Conservation (phyloP, 2,113 vertebrate genomes). For the Tupaia chinensis region DNA sequence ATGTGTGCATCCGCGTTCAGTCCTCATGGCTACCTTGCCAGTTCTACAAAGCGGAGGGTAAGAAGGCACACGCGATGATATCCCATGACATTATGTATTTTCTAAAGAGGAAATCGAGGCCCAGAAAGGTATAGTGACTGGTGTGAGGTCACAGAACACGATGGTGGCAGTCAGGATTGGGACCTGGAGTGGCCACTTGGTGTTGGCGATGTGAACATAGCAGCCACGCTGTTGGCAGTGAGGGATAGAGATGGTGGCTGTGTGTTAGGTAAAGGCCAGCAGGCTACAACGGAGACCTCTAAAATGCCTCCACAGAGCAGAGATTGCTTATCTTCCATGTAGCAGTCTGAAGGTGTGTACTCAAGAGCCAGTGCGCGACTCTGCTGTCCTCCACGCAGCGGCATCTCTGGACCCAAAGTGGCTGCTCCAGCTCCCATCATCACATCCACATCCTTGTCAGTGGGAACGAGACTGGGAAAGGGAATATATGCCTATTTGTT, state of each 20-base stretch:
- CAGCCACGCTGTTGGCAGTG: accelerated
- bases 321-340: background rate
- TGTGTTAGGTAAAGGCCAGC: background rate
- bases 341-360: background rate
- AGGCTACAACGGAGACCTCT: background rate
- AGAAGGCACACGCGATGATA: no score
- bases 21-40: background rate
- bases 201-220: background rate
- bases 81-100: no score
- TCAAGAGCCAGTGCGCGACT: background rate
- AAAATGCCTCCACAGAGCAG: accelerated
- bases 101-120: background rate
- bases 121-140: background rate
- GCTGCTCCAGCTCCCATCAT: background rate
- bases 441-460: background rate
- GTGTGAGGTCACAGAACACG: background rate
- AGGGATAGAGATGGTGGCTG: background rate
- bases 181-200: background rate
- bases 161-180: background rate
- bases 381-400: background rate
- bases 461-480: no score
- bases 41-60: background rate
- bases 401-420: background rate
- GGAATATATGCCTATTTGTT: background rate
- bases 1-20: accelerated